Evolutionary conservation across 2,113 vertebrate genomes (phyloP), one percentile per base, ranked within the genome.

Genomic region (Poecile atricapillus): DNA sequence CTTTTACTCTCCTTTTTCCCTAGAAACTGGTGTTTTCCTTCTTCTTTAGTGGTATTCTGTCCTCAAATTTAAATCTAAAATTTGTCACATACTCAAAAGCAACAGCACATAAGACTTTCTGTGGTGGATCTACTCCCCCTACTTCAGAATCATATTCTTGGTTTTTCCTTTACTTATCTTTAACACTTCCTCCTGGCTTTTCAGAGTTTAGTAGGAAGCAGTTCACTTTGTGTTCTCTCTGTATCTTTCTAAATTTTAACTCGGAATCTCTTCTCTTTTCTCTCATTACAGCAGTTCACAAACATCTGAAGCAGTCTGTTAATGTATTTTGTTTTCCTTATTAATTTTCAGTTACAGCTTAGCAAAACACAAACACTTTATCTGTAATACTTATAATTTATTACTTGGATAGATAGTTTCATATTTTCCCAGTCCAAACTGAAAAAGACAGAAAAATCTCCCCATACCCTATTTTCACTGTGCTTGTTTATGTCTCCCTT

Each of bases 401-500:
- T 23, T 67, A 44, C 30, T 83, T 69, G 33, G 44, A 62, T 21
- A 77, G n/a, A 44, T 41, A 83, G 41, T 67, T 93, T 74, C 25
- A 7, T 70, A 44, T 96, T 94, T 92, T 20, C 35, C 5, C 28
- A 53, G 35, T 74, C 50, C 7, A 17, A 80, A 67, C 70, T 58
- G 64, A 49, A 91, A 83, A 75, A 92, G 55, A 53, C 27, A 37
- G 59, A 94, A 90, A 39, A 83, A 87, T 83, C 55, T 93, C 11
- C 37, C 43, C 3, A 0, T 69, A 30, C 7, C 19, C 35, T 20
- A 2, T 94, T 86, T 86, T 94, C 28, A n/a, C 63, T 41, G 28
- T 83, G 52, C 46, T 94, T 95, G 75, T 93, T 95, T 95, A 39
- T 80, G 55, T 56, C 55, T 95, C 59, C 50, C 28, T 80, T 81